Percentiles rank a stretch among this genome's conserved stretches.
Conservation (phyloP, 2,113 vertebrate genomes). For the Taurulus bubalis region DNA sequence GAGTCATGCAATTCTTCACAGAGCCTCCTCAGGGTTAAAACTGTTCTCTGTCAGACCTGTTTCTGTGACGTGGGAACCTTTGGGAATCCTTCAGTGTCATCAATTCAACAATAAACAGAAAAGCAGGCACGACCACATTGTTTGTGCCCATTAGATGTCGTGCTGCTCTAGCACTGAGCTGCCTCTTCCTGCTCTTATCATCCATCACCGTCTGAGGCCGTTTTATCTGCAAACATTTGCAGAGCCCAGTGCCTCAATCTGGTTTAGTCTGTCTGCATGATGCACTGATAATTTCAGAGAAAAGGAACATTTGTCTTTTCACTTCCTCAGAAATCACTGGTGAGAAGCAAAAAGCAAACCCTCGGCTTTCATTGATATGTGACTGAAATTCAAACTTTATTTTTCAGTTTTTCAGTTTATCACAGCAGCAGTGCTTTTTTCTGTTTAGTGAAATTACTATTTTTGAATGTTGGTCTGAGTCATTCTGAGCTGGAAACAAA, state of each 20-base stretch:
- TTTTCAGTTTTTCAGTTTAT: background rate
- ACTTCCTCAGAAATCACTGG: conserved; percentile 14
- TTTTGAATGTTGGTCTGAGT: background rate
- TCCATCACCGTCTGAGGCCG: conserved; percentile 27
- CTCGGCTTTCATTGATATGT: background rate
- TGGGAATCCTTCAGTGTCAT: conserved; percentile 22
- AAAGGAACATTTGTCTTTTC: conserved; percentile 19
- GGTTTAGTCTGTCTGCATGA: conserved; percentile 47
- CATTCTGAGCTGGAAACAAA: background rate
- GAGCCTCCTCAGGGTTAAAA: background rate
- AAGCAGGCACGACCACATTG: background rate
- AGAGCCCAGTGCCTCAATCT: conserved; percentile 18
- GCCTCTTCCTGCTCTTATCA: background rate
- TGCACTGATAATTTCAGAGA: conserved; percentile 25
- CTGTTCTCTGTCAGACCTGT: background rate
- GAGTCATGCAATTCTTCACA: background rate
- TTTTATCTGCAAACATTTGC: conserved; percentile 59
- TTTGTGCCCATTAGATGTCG: conserved; percentile 62
- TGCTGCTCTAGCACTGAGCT: conserved; percentile 10
- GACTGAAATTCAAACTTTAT: background rate
- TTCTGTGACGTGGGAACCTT: conserved; percentile 27
- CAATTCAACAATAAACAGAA: conserved; percentile 1
- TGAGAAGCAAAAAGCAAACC: background rate
- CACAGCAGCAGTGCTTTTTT: background rate
- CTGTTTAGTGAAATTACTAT: background rate